Conservation (phyloP, 2,113 vertebrate species). For the Uropsilus gracilis region DNA sequence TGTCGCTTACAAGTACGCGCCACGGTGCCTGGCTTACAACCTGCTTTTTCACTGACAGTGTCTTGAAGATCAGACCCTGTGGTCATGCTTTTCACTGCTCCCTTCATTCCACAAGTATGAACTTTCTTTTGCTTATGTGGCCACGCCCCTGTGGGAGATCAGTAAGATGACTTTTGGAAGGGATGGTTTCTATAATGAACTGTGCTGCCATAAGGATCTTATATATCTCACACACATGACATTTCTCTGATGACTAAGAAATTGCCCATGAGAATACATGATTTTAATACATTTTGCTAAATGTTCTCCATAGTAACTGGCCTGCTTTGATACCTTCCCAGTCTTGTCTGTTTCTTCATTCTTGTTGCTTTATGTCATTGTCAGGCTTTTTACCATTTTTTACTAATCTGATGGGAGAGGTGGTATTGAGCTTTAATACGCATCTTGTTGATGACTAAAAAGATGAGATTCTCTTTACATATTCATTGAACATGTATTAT, state of each 20-base stretch:
- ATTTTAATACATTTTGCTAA: slow-evolving; percentile 23
- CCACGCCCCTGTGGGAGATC: neutral
- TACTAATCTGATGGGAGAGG: neutral
- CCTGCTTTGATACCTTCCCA: neutral
- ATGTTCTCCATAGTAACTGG: neutral
- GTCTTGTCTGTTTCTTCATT: neutral
- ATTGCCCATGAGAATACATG: neutral
- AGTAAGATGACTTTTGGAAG: neutral
- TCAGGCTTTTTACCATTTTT: neutral
- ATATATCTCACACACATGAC: neutral
- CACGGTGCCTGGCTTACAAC: no score
- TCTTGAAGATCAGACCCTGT: neutral
- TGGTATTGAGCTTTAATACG: neutral
- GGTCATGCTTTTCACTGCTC: neutral
- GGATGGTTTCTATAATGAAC: neutral
- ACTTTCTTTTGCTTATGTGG: neutral
- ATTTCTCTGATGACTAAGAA: slow-evolving; percentile 30
- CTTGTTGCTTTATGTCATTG: neutral
- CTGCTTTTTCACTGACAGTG: neutral
- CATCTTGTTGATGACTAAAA: neutral
- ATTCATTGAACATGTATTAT: neutral
- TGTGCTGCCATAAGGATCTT: neutral
- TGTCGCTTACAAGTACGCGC: no score
- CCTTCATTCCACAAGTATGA: neutral
- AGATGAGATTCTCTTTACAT: neutral